Percentiles rank a stretch among this genome's conserved stretches.
Evolutionary conservation across 2,888 invertebrate genomes (phyloP).

Genomic region (Eustalomyia histrio): DNA sequence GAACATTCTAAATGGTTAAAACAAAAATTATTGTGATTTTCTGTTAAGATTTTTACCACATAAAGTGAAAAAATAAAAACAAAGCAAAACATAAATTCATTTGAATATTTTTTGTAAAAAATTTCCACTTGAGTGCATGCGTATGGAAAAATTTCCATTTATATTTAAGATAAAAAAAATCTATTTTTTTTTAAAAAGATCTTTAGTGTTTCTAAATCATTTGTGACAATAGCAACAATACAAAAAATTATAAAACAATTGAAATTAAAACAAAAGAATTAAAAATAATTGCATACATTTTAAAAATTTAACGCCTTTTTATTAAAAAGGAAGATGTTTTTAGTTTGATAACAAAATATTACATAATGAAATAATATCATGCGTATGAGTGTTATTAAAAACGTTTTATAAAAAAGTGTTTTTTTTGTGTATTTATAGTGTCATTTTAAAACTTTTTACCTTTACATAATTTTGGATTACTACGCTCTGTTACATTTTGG

Average conservation of each 20-base stretch:
- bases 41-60: conserved; percentile 21
- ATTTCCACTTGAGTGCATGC: conserved; percentile 67
- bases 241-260: conserved; percentile 27
- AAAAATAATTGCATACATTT: conserved; percentile 33
- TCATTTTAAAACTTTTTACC: conserved; percentile 33
- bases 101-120: conserved; percentile 25
- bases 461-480: conserved; percentile 71
- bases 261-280: conserved; percentile 12
- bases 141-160: conserved; percentile 55
- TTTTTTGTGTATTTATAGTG: conserved; percentile 43
- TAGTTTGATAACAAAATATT: neutral
- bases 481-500: conserved; percentile 61
- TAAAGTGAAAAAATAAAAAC: conserved; percentile 25
- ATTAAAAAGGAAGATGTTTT: neutral
- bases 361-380: neutral
- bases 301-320: conserved; percentile 30
- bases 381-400: conserved; percentile 14
- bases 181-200: conserved; percentile 25
- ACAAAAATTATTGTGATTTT: conserved; percentile 24
- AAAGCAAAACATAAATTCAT: conserved; percentile 23
- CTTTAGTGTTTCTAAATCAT: conserved; percentile 45
- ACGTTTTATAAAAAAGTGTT: conserved; percentile 1
- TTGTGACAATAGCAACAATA: conserved; percentile 49
- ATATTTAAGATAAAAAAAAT: conserved; percentile 24
- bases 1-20: conserved; percentile 75